Conservation (phyloP, 2,113 vertebrate species). For the Taurulus bubalis region DNA sequence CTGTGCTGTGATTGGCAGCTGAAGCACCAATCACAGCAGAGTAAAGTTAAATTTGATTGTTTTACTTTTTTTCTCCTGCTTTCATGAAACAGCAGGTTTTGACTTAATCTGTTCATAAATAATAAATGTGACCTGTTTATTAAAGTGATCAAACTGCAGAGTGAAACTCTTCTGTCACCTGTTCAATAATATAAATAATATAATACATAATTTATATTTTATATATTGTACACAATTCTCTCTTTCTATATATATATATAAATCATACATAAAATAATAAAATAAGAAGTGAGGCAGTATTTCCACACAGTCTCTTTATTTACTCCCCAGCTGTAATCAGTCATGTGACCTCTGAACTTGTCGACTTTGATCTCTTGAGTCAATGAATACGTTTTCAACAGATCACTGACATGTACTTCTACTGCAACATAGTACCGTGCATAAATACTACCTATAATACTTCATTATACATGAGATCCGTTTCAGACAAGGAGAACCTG, state of each 20-base stretch:
- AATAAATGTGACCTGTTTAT: too few species aligned
- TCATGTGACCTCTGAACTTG: neutral
- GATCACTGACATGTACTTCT: neutral
- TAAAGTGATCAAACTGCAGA: too few species aligned
- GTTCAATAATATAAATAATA: too few species aligned
- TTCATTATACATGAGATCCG: neutral
- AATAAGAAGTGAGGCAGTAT: neutral
- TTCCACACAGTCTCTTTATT: neutral
- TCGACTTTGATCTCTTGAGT: neutral
- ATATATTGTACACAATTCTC: too few species aligned
- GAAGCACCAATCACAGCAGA: neutral
- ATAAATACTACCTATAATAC: slow-evolving; percentile 14
- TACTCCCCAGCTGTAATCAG: neutral
- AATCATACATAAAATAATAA: neutral
- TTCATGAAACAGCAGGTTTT: too few species aligned
- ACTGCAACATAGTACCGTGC: neutral
- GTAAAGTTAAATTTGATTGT: slow-evolving; percentile 7
- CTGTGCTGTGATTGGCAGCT: slow-evolving; percentile 48
- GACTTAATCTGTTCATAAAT: too few species aligned
- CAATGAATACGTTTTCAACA: neutral
- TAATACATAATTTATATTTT: too few species aligned
- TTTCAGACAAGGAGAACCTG: too few species aligned
- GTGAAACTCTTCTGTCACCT: too few species aligned
- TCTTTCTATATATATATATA: too few species aligned
- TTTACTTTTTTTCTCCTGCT: too few species aligned